A percentile compares a stretch with the other conserved stretches of the same genome.
Conservation (phyloP, 2,113 vertebrate species). For the Merops nubicus region DNA sequence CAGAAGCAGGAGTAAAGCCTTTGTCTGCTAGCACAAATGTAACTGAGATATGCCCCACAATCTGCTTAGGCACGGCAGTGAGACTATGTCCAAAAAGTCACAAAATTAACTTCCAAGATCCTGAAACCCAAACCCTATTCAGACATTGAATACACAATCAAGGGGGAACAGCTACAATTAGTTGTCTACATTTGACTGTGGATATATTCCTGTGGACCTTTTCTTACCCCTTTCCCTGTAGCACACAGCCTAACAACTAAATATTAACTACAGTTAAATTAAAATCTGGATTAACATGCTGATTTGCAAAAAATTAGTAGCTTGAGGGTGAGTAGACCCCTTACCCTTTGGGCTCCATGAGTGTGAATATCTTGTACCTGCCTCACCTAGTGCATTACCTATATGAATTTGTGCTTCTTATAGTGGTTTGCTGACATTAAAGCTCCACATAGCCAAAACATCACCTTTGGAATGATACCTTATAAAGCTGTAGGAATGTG, state of each 20-base stretch:
- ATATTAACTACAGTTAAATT: background rate
- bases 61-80: background rate
- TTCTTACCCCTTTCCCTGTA: background rate
- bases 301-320: background rate
- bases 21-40: background rate
- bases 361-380: background rate
- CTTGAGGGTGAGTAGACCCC: background rate
- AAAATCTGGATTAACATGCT: background rate
- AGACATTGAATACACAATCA: background rate
- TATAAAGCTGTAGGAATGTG: background rate
- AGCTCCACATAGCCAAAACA: background rate
- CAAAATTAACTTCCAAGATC: background rate
- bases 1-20: slow-evolving; percentile 4
- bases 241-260: background rate
- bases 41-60: background rate
- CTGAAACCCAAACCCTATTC: background rate
- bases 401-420: background rate
- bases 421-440: background rate
- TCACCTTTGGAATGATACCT: background rate
- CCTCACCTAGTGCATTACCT: background rate
- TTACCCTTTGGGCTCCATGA: background rate
- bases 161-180: background rate
- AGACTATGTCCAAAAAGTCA: background rate
- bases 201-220: background rate
- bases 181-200: background rate